Evolutionary conservation across 1,140 invertebrate species (phyloP).

Genomic region (Anastatus disparis): DNA sequence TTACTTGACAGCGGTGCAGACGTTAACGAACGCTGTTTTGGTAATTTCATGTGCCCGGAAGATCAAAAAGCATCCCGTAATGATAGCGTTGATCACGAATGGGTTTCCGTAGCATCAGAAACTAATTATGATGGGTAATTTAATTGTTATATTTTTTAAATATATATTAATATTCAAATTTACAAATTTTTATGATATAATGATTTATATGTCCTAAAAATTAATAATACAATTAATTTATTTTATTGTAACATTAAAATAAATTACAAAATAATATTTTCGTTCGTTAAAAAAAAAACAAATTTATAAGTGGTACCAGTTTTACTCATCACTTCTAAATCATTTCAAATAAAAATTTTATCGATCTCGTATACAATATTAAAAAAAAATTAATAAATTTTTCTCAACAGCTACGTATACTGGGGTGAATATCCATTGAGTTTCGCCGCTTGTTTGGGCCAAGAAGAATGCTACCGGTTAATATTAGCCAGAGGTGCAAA

Average conservation of each 20-base stretch:
- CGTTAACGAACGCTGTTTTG: conserved; percentile 89
- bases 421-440: conserved; percentile 97
- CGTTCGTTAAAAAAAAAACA: too few species aligned
- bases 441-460: conserved; percentile 95
- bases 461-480: conserved; percentile 96
- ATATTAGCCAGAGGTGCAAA: conserved; percentile 94
- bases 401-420: conserved; percentile 84
- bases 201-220: too few species aligned
- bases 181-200: too few species aligned
- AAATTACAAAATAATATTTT: too few species aligned
- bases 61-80: conserved; percentile 92
- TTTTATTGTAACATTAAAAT: too few species aligned
- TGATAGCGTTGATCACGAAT: conserved; percentile 92
- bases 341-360: too few species aligned
- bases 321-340: too few species aligned
- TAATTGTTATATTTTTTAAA: neutral
- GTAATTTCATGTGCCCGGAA: conserved; percentile 97
- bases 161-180: too few species aligned
- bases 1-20: conserved; percentile 91
- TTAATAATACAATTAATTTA: too few species aligned
- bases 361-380: too few species aligned
- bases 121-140: conserved; percentile 94
- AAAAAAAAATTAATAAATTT: conserved; percentile 6
- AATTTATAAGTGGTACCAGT: too few species aligned
- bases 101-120: conserved; percentile 83